These are phyloP conservation scores for Drosophila navojoa DNA, from an alignment of 1,140 invertebrate species.

Conservation along the genomic window DNA sequence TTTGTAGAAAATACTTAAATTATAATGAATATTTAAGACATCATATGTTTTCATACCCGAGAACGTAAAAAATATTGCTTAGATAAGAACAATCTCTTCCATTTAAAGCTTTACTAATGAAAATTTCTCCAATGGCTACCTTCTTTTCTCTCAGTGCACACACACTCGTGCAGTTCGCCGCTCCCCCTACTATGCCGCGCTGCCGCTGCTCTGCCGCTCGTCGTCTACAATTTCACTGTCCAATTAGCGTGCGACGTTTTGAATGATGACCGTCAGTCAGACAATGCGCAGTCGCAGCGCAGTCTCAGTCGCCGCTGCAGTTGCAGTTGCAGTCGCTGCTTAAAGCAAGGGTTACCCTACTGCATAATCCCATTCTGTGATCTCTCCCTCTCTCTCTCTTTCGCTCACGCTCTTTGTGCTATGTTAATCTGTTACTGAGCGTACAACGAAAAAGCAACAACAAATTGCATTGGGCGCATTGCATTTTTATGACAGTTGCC, in stretches of 20 bases:
- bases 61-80: too few species aligned
- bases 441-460: constrained; percentile 40
- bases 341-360: constrained; percentile 23
- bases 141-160: constrained; percentile 7
- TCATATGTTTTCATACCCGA: too few species aligned
- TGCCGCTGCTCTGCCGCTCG: background rate
- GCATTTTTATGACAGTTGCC: constrained; percentile 74
- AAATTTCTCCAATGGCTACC: background rate
- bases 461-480: constrained; percentile 72
- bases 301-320: constrained; percentile 2
- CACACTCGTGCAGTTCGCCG: background rate
- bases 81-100: too few species aligned
- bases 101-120: too few species aligned
- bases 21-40: too few species aligned
- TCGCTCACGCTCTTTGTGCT: background rate
- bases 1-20: too few species aligned
- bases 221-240: constrained; percentile 70
- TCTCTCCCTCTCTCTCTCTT: background rate
- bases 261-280: constrained; percentile 77
- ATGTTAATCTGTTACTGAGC: constrained; percentile 61
- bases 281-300: constrained; percentile 72
- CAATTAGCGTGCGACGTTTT: constrained; percentile 81
- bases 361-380: background rate
- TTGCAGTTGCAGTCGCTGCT: constrained; percentile 4
- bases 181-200: background rate